Evolutionary conservation across 2,888 invertebrate genomes (phyloP), one percentile per base, ranked within the genome.

Genomic region (Caenorhabditis becei): DNA sequence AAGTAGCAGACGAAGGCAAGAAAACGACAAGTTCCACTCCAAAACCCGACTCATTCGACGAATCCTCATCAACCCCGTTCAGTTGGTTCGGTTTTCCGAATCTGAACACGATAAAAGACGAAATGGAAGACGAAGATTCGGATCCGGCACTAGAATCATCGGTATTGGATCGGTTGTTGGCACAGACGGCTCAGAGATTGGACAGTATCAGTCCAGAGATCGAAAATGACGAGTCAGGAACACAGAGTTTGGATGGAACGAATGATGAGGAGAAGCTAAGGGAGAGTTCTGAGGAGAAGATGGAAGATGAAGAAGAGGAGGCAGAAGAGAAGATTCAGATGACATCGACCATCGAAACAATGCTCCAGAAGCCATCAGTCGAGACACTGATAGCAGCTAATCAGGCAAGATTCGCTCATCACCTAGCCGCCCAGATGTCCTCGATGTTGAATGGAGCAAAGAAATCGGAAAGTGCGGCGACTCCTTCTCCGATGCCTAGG

Each of bases 201-300:
- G 74, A 85, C 18, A 83, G 83, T 59, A 63, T 75, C n/a, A 77
- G 77, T n/a, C 85, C 85, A 14, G 75, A 79, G 67, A 72, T 85
- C 32, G 84, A 83, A 37, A 85, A 85, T 44, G 84, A 85, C 63
- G 84, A 83, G 32, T 85, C 84, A 8, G 84, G 83, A 16, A 75
- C 84, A 7, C 84, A 85, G 28, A 79, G 79, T 62, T 62, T 85
- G 5, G 84, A 83, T 32, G 80, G 67, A 16, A 67, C n/a, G 1
- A 32, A 23, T 24, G 77, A 77, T 32, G 54, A 53, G 41, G 75
- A 53, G 66, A 41, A 41, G 16, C 10, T 41, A 3, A 5, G 41
- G 16, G 41, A 41, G 3, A 41, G 41, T 41, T 41, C 41, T 16
- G 41, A 41, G 8, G 58, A 66, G 10, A 44, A 51, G n/a, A 10